phyloP scores from a whole-genome alignment of 2,113 vertebrate genomes.

The Sardina pilchardus region DNA sequence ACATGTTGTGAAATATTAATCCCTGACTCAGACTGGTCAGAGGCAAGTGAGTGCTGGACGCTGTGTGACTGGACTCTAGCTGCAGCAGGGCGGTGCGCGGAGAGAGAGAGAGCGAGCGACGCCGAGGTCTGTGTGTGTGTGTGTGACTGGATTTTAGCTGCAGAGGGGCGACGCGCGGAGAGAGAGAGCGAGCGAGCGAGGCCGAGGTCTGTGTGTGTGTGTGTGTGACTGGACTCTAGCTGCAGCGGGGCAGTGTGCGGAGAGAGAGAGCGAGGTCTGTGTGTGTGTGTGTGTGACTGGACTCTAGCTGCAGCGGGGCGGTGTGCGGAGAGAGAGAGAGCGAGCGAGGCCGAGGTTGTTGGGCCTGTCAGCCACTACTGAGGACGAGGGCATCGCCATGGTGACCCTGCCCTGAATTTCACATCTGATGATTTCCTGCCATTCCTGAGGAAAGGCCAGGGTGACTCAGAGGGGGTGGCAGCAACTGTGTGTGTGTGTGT shows the following conservation, averaged over 20 bases:
- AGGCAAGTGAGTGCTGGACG: slow-evolving; percentile 49
- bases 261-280: no score
- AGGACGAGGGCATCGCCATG: slow-evolving; percentile 31
- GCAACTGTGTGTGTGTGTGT: neutral
- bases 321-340: slow-evolving; percentile 46
- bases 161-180: no score
- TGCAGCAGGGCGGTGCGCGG: slow-evolving; percentile 34
- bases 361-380: slow-evolving; percentile 46
- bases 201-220: no score
- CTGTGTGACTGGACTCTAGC: slow-evolving; percentile 33
- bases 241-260: no score
- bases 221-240: no score
- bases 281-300: slow-evolving; percentile 42
- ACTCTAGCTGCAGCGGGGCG: neutral
- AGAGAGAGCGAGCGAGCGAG: no score
- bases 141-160: no score
- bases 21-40: slow-evolving; percentile 54
- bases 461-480: slow-evolving; percentile 20
- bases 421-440: slow-evolving; percentile 34
- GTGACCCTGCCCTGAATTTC: slow-evolving; percentile 45
- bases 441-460: slow-evolving; percentile 32
- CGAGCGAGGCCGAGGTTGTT: slow-evolving; percentile 29
- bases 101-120: no score
- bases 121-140: no score
- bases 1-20: slow-evolving; percentile 64